Conservation (phyloP, 2,113 vertebrate genomes). For the Rutilus rutilus region DNA sequence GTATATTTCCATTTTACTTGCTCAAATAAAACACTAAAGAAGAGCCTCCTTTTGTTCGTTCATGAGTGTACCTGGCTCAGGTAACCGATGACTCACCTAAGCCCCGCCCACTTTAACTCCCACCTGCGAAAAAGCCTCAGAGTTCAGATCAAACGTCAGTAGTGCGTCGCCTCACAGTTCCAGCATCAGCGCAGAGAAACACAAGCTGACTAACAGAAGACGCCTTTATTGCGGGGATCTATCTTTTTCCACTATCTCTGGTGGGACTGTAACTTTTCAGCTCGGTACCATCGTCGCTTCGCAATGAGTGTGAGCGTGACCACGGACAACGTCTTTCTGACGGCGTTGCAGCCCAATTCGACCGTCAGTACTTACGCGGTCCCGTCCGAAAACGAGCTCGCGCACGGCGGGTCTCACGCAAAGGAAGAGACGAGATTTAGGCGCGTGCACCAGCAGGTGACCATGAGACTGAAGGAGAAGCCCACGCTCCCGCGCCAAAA, state of each 20-base stretch:
- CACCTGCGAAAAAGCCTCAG: slow-evolving; percentile 31
- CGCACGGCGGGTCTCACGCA: slow-evolving; percentile 47
- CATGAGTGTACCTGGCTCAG: slow-evolving; percentile 45
- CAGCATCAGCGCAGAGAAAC: background rate
- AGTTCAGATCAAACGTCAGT: background rate
- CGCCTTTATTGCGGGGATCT: background rate
- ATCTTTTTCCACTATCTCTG: background rate
- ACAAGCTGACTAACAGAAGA: background rate
- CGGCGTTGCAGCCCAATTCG: slow-evolving; percentile 74
- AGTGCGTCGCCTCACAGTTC: background rate
- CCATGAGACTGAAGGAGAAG: slow-evolving; percentile 74
- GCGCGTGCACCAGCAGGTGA: slow-evolving; percentile 77
- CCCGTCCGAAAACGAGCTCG: slow-evolving; percentile 67
- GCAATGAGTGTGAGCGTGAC: slow-evolving; percentile 60
- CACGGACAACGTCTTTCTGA: slow-evolving; percentile 68
- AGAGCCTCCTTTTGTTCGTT: background rate
- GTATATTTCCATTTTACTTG: background rate
- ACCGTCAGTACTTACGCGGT: slow-evolving; percentile 74
- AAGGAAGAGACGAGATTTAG: slow-evolving; percentile 59
- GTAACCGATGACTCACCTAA: slow-evolving; percentile 45
- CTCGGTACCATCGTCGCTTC: background rate
- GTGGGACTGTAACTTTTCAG: background rate
- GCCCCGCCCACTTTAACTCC: slow-evolving; percentile 29
- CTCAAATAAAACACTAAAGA: background rate
- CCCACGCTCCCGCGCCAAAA: slow-evolving; percentile 71